These are phyloP conservation scores for Pseudolaguvia tuberculata DNA, from an alignment of 2,113 vertebrate species.

Conservation along the genomic window DNA sequence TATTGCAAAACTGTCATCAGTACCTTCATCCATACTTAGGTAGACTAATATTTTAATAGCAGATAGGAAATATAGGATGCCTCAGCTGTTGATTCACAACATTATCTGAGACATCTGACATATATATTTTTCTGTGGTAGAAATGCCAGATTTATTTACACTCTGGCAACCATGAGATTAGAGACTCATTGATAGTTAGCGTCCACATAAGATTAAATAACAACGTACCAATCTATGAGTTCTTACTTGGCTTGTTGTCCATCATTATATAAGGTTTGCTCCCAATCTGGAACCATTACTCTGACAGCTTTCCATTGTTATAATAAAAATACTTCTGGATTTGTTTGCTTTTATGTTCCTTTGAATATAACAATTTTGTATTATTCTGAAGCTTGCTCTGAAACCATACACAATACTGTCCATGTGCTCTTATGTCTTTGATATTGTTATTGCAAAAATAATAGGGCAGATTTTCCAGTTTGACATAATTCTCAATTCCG, in stretches of 20 bases:
- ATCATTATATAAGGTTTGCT: background rate
- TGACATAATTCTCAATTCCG: slow-evolving; percentile 16
- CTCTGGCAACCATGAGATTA: background rate
- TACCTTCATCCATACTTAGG: background rate
- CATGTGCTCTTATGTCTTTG: background rate
- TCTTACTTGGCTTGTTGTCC: background rate
- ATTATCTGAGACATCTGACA: background rate
- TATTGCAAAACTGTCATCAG: background rate
- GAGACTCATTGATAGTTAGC: background rate
- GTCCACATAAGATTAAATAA: background rate
- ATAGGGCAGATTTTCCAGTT: slow-evolving; percentile 16
- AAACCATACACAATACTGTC: too few species aligned
- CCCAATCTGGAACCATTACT: background rate
- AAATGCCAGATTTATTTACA: too few species aligned
- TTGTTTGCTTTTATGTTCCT: slow-evolving; percentile 2
- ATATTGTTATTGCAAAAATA: slow-evolving; percentile 27
- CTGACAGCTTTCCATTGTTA: background rate
- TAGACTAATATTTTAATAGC: background rate
- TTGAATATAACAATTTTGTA: too few species aligned
- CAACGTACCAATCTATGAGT: background rate
- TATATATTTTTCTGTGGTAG: background rate
- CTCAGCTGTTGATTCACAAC: background rate
- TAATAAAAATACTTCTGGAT: background rate
- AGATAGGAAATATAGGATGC: background rate
- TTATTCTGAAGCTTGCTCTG: too few species aligned